Evolutionary conservation across 2,888 invertebrate species (phyloP), one percentile per base, ranked within the genome.

Genomic region (Pandemis heparana): DNA sequence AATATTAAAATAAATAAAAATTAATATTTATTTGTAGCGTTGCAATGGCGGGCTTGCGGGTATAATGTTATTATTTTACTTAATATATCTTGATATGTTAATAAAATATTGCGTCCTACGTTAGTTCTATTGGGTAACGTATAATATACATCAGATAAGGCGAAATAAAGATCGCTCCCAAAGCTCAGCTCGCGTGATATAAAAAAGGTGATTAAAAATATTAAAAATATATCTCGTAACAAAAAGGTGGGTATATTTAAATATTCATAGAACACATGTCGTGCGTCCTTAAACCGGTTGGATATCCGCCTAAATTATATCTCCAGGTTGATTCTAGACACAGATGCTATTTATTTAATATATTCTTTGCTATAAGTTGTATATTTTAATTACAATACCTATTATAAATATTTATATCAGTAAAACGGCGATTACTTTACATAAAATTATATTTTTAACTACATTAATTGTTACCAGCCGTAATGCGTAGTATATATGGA

Each of bases 261-360:
- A 48, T 38, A 65, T 70, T 59, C 12, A 12, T 12, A 18, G 48
- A 43, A 10, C n/a, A 71, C 63, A 32, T 32, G 41, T 65, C 59
- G 68, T 74, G 71, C 66, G 18, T 71, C 67, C 71, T 64, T 77
- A 77, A 79, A 81, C 82, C 82, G 84, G 83, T 83, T 83, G 80
- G 84, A 81, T 83, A 81, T 81, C 77, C 66, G 72, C 78, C 70
- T 63, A 80, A 79, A 81, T 77, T 79, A 80, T 81, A 84, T 78
- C 75, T 81, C 83, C 82, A 83, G 81, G 86, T 89, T 89, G 90
- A 89, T 88, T 89, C 85, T 83, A 85, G 82, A 90, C 88, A 88
- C 89, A 90, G 90, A 90, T 90, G 88, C 88, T 79, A 83, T 78
- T 80, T 82, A 84, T 83, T 77, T 79, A 75, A 75, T 76, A 74